A percentile compares a stretch with the other conserved stretches of the same genome.
phyloP scores from a whole-genome alignment of 2,888 invertebrate genomes.

The Cephus sareptanus region DNA sequence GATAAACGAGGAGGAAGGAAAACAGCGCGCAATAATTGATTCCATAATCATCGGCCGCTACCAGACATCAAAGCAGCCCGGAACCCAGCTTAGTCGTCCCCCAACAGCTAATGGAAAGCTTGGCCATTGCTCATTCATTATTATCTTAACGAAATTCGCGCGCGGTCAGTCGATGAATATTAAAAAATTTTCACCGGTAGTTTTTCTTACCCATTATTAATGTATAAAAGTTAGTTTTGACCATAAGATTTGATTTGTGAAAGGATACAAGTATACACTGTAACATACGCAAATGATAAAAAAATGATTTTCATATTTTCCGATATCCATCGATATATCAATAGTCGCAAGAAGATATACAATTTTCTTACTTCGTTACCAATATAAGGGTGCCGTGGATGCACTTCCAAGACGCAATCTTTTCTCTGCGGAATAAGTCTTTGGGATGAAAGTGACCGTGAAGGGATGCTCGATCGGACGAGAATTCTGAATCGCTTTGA shows the following conservation, averaged over 20 bases:
- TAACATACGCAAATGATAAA: too few species aligned
- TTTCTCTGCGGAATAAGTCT: neutral
- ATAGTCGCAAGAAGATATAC: neutral
- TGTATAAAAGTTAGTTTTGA: too few species aligned
- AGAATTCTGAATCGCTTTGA: neutral
- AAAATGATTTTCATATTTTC: neutral
- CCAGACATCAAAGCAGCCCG: conserved; percentile 47
- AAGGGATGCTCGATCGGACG: neutral
- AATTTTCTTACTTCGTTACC: too few species aligned
- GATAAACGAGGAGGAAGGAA: conserved; percentile 22
- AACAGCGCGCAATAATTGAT: conserved; percentile 47
- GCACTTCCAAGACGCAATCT: too few species aligned
- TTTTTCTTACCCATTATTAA: too few species aligned
- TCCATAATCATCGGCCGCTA: conserved; percentile 49
- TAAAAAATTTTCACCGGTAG: too few species aligned
- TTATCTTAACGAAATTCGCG: conserved; percentile 38
- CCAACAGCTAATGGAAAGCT: conserved; percentile 21
- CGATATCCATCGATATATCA: neutral
- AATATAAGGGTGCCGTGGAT: too few species aligned
- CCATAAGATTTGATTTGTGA: too few species aligned
- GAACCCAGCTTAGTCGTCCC: conserved; percentile 23
- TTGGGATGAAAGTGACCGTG: conserved; percentile 4
- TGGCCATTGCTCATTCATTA: conserved; percentile 40
- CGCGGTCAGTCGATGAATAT: neutral
- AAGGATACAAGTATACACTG: too few species aligned